Base-by-base conservation (phyloP, 2,797 vertebrate genomes). In the Pagetopsis macropterus region DNA sequence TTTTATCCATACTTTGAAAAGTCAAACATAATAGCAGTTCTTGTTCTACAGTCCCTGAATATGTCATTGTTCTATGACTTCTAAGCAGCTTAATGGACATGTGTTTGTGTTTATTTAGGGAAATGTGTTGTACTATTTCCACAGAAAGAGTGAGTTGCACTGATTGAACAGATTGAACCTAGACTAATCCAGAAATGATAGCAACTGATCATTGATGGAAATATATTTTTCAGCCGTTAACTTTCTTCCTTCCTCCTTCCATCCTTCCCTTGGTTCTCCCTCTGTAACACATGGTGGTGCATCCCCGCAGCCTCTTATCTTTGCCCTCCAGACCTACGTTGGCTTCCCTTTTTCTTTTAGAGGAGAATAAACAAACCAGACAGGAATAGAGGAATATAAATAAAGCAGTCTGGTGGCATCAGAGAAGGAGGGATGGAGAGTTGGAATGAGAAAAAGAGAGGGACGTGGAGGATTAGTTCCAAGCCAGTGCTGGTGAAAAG, bases 401-500 rank as follows among this genome's bases (percentile, higher is more conserved):
- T 85, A 84, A 88, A 87, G 79, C 58, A 31, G 77, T 84, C 69
- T 75, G 75, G 83, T 82, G 67, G 75, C 81, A 84, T 80, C 81
- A 77, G 78, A 71, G 79, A 75, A 74, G 81, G 81, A 83, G 71
- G 66, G 57, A 77, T 74, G 58, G 27, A 70, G 48, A 54, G 62
- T 69, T 40, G 49, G 75, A 81, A 73, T 74, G 52, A 76, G 49
- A 79, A 70, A 37, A 70, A 59, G 52, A 76, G 63, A 82, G 45
- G 50, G 57, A 76, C 69, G 56, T 58, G 75, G 87, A 66, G 78
- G 76, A 84, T 87, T 75, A 81, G 69, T 93, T 92, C 89, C 86
- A 78, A 91, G 77, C 80, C 86, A 80, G 75, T 87, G 89, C 84
- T 84, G 81, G 84, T 88, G 84, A 90, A 90, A 85, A 87, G 90